Evolutionary conservation across 1,140 invertebrate genomes (phyloP).

Genomic region (Rhopalosiphum padi): DNA sequence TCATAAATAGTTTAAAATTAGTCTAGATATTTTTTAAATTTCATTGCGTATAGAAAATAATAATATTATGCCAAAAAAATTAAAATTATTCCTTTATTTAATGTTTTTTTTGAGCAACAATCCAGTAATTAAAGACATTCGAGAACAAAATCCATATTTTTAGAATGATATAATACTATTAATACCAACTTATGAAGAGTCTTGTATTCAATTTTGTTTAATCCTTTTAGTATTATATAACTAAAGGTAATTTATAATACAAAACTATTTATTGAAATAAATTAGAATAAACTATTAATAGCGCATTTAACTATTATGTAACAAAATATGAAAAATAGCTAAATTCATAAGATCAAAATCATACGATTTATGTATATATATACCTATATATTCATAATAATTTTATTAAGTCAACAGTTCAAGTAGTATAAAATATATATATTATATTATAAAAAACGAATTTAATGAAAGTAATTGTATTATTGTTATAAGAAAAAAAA

Average conservation of each 20-base stretch:
- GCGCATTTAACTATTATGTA: too few relatives aligned
- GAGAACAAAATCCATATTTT: neutral
- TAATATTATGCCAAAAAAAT: neutral
- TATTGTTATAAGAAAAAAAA: neutral
- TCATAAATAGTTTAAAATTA: neutral
- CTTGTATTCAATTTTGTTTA: neutral
- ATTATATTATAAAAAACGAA: neutral
- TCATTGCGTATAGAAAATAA: neutral
- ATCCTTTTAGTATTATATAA: neutral
- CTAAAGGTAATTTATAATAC: neutral
- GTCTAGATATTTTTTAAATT: neutral
- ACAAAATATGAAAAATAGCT: neutral
- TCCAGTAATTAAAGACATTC: accelerated
- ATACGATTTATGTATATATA: neutral
- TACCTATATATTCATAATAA: too few relatives aligned
- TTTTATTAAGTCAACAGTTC: neutral
- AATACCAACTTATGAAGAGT: neutral
- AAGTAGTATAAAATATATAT: neutral
- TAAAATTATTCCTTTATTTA: neutral
- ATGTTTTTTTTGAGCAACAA: too few relatives aligned
- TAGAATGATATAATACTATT: too few relatives aligned
- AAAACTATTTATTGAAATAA: neutral
- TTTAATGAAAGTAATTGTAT: neutral
- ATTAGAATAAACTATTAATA: neutral
- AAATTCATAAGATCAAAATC: neutral